A percentile compares a stretch with the other conserved stretches of the same genome.
phyloP scores from a whole-genome alignment of 2,888 invertebrate species.

The Drosophila tripunctata region DNA sequence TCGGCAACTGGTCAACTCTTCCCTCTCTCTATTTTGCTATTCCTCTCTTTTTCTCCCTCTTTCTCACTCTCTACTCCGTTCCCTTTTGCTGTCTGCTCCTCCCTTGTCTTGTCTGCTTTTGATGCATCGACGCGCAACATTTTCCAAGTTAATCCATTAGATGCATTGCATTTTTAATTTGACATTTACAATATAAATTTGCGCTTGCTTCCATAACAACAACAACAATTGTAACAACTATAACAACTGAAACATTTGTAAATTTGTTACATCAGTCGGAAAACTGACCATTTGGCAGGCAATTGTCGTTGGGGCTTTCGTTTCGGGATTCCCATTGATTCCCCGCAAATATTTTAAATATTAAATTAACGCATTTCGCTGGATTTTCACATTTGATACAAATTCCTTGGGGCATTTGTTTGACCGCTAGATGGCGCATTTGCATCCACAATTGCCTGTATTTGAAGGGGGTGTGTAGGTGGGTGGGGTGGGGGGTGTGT shows the following conservation, averaged over 20 bases:
- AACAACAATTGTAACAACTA: conserved; percentile 9
- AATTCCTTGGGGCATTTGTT: conserved; percentile 12
- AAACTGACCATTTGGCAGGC: conserved; percentile 27
- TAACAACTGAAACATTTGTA: conserved; percentile 25
- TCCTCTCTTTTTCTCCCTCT: too few relatives aligned
- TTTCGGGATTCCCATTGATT: neutral
- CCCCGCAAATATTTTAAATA: conserved; percentile 63
- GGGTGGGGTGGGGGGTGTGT: neutral
- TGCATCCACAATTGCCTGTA: conserved; percentile 40
- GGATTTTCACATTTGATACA: conserved; percentile 27
- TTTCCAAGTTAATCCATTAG: conserved; percentile 75
- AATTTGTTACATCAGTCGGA: conserved; percentile 1
- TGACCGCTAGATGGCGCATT: conserved; percentile 51
- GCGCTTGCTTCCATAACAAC: conserved; percentile 18
- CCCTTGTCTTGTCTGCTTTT: conserved; percentile 3
- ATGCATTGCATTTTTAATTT: conserved; percentile 76
- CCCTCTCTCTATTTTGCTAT: neutral
- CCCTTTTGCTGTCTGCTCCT: neutral
- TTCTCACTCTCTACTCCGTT: neutral
- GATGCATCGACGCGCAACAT: conserved; percentile 70
- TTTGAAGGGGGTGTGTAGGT: neutral
- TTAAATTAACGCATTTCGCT: conserved; percentile 52
- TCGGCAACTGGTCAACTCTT: conserved; percentile 7
- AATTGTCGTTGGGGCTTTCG: conserved; percentile 9
- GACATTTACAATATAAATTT: conserved; percentile 74